A percentile compares a stretch with the other conserved stretches of the same genome.
Conservation (phyloP, 1,140 invertebrate species). For the Eupeodes corollae region DNA sequence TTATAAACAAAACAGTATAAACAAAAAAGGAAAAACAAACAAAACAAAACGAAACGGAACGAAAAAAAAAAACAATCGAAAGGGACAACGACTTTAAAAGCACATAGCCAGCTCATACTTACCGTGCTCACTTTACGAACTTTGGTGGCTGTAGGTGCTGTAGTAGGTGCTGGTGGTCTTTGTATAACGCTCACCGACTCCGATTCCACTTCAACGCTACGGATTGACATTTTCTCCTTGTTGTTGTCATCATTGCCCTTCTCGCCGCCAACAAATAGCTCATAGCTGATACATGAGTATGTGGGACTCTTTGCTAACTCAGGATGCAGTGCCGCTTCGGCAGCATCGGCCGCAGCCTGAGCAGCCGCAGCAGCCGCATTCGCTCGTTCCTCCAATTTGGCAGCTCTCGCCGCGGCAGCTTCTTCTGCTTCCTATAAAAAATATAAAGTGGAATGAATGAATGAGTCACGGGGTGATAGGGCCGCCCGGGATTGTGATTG, state of each 20-base stretch:
- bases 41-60: slow-evolving; percentile 6
- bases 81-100: slow-evolving; percentile 11
- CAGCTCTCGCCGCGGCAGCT: slow-evolving; percentile 59
- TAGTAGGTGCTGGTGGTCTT: slow-evolving; percentile 48
- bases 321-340: slow-evolving; percentile 48
- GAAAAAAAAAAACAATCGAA: slow-evolving; percentile 14
- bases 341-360: slow-evolving; percentile 46
- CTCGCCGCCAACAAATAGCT: slow-evolving; percentile 76
- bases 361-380: slow-evolving; percentile 52
- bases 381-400: slow-evolving; percentile 58
- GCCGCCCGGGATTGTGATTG: neutral
- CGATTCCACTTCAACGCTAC: slow-evolving; percentile 73
- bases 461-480: neutral
- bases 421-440: slow-evolving; percentile 67
- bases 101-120: slow-evolving; percentile 45
- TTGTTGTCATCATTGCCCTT: slow-evolving; percentile 77
- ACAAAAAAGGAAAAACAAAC: slow-evolving; percentile 6
- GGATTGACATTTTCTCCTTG: slow-evolving; percentile 80
- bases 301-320: slow-evolving; percentile 72
- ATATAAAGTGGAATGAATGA: neutral
- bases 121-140: slow-evolving; percentile 83
- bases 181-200: slow-evolving; percentile 77
- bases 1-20: slow-evolving; percentile 7
- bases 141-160: slow-evolving; percentile 47
- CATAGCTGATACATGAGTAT: slow-evolving; percentile 81